phyloP scores from a whole-genome alignment of 1,140 invertebrate species.

The Charaxes varanes region DNA sequence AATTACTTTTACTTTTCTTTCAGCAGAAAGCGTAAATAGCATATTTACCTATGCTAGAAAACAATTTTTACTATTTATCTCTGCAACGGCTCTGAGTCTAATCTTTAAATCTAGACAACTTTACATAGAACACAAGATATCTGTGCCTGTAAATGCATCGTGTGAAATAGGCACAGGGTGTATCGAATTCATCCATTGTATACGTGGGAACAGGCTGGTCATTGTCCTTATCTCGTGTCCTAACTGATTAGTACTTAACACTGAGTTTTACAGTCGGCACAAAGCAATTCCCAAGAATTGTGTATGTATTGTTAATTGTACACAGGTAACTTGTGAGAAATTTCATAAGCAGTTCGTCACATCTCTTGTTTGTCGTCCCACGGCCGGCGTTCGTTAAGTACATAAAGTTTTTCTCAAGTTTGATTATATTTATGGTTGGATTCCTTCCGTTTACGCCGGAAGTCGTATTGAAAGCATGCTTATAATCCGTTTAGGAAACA shows the following conservation, averaged over 20 bases:
- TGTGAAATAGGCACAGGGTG: constrained; percentile 19
- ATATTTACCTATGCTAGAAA: too few species aligned
- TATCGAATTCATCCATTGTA: constrained; percentile 30
- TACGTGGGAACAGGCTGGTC: constrained; percentile 35
- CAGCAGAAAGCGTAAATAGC: too few species aligned
- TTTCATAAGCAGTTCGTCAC: constrained; percentile 29
- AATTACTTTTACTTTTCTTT: too few species aligned
- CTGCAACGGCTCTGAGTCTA: too few species aligned
- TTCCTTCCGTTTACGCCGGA: constrained; percentile 1
- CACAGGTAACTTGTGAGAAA: constrained; percentile 40
- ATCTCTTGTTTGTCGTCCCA: constrained; percentile 49
- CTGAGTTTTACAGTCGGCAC: constrained; percentile 48
- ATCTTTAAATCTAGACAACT: too few species aligned
- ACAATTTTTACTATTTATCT: too few species aligned
- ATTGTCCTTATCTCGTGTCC: constrained; percentile 54
- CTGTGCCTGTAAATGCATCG: constrained; percentile 9
- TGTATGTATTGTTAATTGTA: constrained; percentile 23
- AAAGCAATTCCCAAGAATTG: constrained; percentile 49
- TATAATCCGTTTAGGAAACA: too few species aligned
- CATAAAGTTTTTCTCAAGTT: constrained; percentile 45
- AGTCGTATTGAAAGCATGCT: too few species aligned
- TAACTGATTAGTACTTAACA: constrained; percentile 50
- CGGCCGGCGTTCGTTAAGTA: constrained; percentile 37
- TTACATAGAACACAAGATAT: too few species aligned
- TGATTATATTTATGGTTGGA: constrained; percentile 29